A percentile compares a stretch with the other conserved stretches of the same genome.
Conservation (phyloP, 2,888 invertebrate genomes). For the Tridacna gigas region DNA sequence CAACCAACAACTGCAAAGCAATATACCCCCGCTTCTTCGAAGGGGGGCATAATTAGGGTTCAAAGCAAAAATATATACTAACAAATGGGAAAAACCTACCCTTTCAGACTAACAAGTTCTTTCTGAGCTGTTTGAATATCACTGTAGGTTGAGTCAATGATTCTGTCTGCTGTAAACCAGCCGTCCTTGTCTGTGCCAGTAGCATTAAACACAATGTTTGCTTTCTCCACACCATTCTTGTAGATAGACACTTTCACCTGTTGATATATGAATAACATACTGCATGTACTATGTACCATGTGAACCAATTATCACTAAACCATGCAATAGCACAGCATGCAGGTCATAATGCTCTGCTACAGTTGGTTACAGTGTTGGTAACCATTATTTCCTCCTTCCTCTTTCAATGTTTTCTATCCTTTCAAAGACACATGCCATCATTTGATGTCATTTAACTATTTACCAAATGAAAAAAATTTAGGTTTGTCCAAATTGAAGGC, state of each 20-base stretch:
- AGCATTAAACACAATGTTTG: conserved; percentile 71
- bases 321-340: no score
- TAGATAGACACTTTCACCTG: conserved; percentile 74
- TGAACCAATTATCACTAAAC: no score
- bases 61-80: neutral
- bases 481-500: no score
- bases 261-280: neutral
- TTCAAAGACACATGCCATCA: no score
- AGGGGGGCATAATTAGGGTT: no score
- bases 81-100: conserved; percentile 43
- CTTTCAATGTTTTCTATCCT: no score
- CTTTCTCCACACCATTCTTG: conserved; percentile 72
- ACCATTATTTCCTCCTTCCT: neutral
- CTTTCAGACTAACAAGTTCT: conserved; percentile 65
- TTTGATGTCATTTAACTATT: no score
- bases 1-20: no score
- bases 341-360: neutral
- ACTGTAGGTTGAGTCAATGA: conserved; percentile 69
- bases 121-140: conserved; percentile 63
- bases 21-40: no score
- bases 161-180: conserved; percentile 72
- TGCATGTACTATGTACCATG: no score
- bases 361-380: neutral
- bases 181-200: conserved; percentile 67
- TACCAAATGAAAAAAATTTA: no score